Conservation (phyloP, 1,140 invertebrate genomes). For the Microplitis demolitor region DNA sequence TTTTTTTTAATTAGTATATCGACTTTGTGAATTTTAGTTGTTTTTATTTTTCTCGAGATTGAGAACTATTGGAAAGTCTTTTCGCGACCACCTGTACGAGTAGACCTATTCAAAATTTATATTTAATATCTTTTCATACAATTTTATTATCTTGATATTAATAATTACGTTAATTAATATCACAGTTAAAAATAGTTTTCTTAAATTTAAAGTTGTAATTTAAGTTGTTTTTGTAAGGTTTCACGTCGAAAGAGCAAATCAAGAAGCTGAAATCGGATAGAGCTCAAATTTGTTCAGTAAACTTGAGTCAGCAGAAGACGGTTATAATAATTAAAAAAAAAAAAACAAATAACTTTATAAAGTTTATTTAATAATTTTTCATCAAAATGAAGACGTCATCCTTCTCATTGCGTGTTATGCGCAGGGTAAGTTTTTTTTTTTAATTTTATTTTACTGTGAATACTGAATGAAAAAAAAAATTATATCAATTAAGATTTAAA, state of each 20-base stretch:
- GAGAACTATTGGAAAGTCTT: not conserved
- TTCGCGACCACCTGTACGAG: not conserved
- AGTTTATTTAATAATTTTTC: constrained; percentile 37
- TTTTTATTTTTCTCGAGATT: not conserved
- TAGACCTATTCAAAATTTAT: not conserved
- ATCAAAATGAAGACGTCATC: constrained; percentile 78
- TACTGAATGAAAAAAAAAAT: not conserved
- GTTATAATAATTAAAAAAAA: constrained; percentile 19
- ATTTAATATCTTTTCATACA: too few relatives aligned
- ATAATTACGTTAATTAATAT: too few relatives aligned
- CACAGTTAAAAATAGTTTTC: too few relatives aligned
- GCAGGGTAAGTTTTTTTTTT: constrained; percentile 67
- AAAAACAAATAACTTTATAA: constrained; percentile 37
- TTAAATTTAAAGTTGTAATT: too few relatives aligned
- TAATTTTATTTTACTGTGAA: not conserved
- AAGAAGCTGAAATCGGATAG: not conserved
- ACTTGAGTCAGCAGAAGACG: not conserved
- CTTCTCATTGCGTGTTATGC: constrained; percentile 76
- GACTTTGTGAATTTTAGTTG: not conserved
- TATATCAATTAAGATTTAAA: not conserved
- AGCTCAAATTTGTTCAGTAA: not conserved
- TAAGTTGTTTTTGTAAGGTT: too few relatives aligned
- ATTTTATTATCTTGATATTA: too few relatives aligned
- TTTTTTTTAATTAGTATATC: not conserved
- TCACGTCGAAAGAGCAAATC: not conserved